Conservation (phyloP, 2,797 vertebrate species). For the Coregonus sp. region DNA sequence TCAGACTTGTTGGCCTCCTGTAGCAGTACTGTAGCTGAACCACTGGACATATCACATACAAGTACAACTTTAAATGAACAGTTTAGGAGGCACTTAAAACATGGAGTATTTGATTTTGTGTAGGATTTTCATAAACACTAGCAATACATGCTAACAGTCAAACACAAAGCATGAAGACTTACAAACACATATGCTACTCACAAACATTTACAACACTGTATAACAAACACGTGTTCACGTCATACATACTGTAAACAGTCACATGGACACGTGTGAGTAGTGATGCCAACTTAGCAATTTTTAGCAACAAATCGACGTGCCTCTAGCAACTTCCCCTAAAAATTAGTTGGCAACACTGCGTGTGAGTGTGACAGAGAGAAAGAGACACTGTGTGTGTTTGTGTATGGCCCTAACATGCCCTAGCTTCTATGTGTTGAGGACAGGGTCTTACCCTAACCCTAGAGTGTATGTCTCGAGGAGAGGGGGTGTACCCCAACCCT, state of each 20-base stretch:
- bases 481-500: no score
- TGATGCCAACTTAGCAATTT: no score
- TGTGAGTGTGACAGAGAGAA: no score
- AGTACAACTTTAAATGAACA: neutral
- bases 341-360: no score
- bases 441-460: no score
- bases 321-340: no score
- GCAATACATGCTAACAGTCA: constrained; percentile 41
- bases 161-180: constrained; percentile 27
- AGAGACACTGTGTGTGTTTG: no score
- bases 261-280: neutral
- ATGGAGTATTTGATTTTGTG: constrained; percentile 6
- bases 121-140: constrained; percentile 25
- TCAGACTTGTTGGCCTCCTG: constrained; percentile 11
- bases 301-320: no score
- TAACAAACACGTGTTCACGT: constrained; percentile 22
- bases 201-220: constrained; percentile 52
- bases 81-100: constrained; percentile 22
- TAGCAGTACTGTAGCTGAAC: no score
- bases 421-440: no score
- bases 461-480: no score
- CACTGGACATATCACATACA: constrained; percentile 11
- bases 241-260: neutral
- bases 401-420: no score
- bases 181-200: constrained; percentile 40